Base-by-base conservation (phyloP, 1,140 invertebrate species). In the Apis laboriosa region DNA sequence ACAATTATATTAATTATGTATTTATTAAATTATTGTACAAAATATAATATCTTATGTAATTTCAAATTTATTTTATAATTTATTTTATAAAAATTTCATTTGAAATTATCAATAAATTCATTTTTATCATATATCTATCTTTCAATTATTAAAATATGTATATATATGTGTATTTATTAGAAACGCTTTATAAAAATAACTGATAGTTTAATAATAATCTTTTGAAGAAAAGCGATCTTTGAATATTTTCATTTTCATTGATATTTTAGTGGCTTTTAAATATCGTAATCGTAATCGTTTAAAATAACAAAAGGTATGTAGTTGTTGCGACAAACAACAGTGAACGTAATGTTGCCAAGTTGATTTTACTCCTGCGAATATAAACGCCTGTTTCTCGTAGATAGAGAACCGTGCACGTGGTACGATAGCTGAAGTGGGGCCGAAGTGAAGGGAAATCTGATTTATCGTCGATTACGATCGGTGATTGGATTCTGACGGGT, bases 381-480 rank as follows among this genome's bases (percentile, higher is more conserved):
- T 89, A 88, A 90, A 89, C 88, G 88, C 77, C 77, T 84, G 84
- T 74, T 71, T 61, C 77, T 64, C 49, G 61, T 17, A 84, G 82
- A 84, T 84, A 80, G 70, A 80, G 82, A 77, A 53, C 58, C 19
- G 53, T 17, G 9, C 9, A 34, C n/a, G 58, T 49, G 58, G 56
- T 51, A 43, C 24, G 55, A 13, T 24, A 21, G 72, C 81, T 58
- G 61, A 53, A 76, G 79, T 12, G 63, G 56, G 58, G 73, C 28
- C 55, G 43, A 67, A 66, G 70, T 13, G 85, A 60, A 76, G 79
- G 67, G 83, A 88, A 90, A 86, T 90, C 86, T 91, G 90, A 92
- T 92, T 91, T 92, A 91, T 92, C 86, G 87, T 77, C 90, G 91
- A 92, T 92, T 92, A 92, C 89, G 83, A 90, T 89, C 83, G 88